Evolutionary conservation across 2,113 vertebrate species (phyloP), one percentile per base, ranked within the genome.

Genomic region (Rhadina sibilatrix): DNA sequence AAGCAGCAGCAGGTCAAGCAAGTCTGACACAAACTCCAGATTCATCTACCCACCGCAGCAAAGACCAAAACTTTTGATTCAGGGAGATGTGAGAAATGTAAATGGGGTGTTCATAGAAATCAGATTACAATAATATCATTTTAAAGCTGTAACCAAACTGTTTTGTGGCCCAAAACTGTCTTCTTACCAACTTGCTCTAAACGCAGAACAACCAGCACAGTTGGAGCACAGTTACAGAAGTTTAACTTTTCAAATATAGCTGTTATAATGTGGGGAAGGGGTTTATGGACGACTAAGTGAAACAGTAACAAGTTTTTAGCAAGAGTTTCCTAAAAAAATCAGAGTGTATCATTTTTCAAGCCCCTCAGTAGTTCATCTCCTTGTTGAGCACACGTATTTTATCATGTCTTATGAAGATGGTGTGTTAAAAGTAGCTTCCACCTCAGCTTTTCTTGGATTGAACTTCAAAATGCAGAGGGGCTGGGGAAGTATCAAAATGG

Each of bases 171-270:
- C 30, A 8, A 56, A 78, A 69, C 0, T 14, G n/a, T 37, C 30
- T 12, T 33, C 31, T 50, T 53, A 53, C 10, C 42, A 47, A 4
- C 18, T 6, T 46, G 14, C 6, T 31, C 50, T 69, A 65, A 86
- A 83, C 19, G n/a, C 11, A 80, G 23, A 88, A 54, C 14, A 68
- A 65, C 0, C 0, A 7, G 20, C 46, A 22, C 7, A 89, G 10
- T 0, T 33, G 21, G 4, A 38, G 8, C 4, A 5, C 0, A 3
- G 11, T 17, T 19, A 87, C 0, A 42, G 28, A 35, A n/a, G 42
- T 44, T n/a, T 31, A 19, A 33, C 33, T 56, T 69, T 47, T 20
- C 7, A 11, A 57, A 57, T 6, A 20, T 3, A 54, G 8, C 3
- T 23, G 4, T 44, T 25, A 52, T 15, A n/a, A 10, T 4, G 21